A percentile compares a stretch with the other conserved stretches of the same genome.
phyloP scores from a whole-genome alignment of 2,888 invertebrate genomes.

The Drosophila helvetica region DNA sequence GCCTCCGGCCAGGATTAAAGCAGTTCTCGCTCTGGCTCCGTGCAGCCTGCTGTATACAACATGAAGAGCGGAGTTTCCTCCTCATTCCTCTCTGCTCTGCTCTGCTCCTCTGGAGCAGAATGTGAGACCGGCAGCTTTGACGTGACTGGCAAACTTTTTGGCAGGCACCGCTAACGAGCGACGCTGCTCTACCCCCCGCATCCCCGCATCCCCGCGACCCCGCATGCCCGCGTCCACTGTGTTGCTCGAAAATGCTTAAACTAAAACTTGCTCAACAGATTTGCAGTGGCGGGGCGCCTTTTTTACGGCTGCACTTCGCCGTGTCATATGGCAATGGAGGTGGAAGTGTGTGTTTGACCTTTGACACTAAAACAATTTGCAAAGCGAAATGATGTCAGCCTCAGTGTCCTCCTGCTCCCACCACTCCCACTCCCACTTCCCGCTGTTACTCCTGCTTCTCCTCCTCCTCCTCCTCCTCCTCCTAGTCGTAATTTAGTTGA shows the following conservation, averaged over 20 bases:
- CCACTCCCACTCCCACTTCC: background rate
- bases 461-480: background rate
- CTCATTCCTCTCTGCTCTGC: background rate
- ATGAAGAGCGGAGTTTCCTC: background rate
- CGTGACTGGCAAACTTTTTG: constrained; percentile 78
- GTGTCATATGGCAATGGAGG: constrained; percentile 68
- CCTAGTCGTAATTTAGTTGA: constrained; percentile 68
- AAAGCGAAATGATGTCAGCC: constrained; percentile 76
- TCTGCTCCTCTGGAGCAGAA: constrained; percentile 16
- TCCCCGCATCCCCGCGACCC: constrained; percentile 44
- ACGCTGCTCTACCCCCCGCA: constrained; percentile 26
- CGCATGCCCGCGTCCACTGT: constrained; percentile 16
- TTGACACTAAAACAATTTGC: constrained; percentile 79
- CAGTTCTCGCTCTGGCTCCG: constrained; percentile 51
- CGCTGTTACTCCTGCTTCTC: constrained; percentile 17
- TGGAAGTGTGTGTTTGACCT: constrained; percentile 66
- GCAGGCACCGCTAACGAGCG: constrained; percentile 75
- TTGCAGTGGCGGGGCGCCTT: constrained; percentile 54
- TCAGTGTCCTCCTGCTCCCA: constrained; percentile 42
- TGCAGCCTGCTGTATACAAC: constrained; percentile 25
- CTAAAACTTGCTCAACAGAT: constrained; percentile 76
- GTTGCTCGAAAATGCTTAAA: constrained; percentile 72
- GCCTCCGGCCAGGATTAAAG: constrained; percentile 65
- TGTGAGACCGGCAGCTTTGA: constrained; percentile 69
- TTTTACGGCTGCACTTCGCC: constrained; percentile 72